phyloP scores from a whole-genome alignment of 1,140 invertebrate species.

The Caenorhabditis latens region DNA sequence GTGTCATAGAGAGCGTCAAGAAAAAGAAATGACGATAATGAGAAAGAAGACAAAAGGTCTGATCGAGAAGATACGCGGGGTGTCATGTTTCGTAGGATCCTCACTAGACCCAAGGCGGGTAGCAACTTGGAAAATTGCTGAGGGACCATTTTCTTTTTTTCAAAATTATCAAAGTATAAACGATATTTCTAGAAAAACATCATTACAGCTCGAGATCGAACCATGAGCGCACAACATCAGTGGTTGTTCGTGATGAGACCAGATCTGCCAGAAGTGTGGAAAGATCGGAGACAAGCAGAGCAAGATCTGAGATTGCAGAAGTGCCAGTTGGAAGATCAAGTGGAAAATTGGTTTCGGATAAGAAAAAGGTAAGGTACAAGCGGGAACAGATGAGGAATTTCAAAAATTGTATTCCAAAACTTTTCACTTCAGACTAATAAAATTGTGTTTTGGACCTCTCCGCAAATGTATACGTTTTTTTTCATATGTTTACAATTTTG shows the following conservation, averaged over 20 bases:
- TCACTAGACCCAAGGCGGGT: too few species aligned
- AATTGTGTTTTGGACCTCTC: too few species aligned
- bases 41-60: background rate
- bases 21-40: background rate
- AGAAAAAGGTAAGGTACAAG: background rate
- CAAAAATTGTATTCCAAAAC: background rate
- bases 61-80: background rate
- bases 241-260: conserved; percentile 3
- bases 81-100: conserved; percentile 25
- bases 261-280: conserved; percentile 21
- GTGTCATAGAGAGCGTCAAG: background rate
- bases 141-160: too few species aligned
- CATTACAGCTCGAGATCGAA: conserved; percentile 21
- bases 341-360: background rate
- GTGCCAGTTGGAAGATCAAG: background rate
- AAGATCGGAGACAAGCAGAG: background rate
- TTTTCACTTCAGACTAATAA: too few species aligned
- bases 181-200: too few species aligned
- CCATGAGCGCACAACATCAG: conserved; percentile 11
- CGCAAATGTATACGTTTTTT: background rate
- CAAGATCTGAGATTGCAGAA: conserved; percentile 27
- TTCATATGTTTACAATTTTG: background rate
- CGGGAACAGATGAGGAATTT: background rate
- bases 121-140: too few species aligned
- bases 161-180: too few species aligned